phyloP scores from a whole-genome alignment of 2,113 vertebrate species.

The Lonchura striata region DNA sequence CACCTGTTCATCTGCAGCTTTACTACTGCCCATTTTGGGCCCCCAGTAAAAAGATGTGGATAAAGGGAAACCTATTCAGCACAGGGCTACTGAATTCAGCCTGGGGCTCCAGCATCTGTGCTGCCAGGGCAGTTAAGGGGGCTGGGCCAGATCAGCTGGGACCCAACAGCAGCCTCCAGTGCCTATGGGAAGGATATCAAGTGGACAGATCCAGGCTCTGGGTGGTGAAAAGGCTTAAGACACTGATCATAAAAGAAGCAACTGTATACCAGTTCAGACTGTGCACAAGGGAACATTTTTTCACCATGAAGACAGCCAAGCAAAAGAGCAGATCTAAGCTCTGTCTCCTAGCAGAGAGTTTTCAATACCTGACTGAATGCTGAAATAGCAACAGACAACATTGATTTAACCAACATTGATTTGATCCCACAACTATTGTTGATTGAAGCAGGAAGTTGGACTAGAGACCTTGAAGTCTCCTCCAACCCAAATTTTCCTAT shows the following conservation, averaged over 20 bases:
- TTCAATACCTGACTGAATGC: not conserved
- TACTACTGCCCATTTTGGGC: not conserved
- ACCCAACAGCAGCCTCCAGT: not conserved
- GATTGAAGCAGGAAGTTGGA: not conserved
- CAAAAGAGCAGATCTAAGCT: not conserved
- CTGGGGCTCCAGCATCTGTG: not conserved
- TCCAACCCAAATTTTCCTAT: not conserved
- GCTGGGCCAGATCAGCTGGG: not conserved
- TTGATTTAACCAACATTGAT: not conserved
- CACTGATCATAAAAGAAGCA: not conserved
- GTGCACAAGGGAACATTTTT: not conserved
- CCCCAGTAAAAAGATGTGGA: not conserved
- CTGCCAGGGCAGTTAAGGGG: not conserved
- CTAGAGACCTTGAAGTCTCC: not conserved
- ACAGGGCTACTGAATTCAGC: fast-evolving
- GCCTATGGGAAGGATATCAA: not conserved
- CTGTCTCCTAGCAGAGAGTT: not conserved
- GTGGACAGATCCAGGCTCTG: not conserved
- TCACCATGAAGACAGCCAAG: not conserved
- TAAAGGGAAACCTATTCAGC: not conserved
- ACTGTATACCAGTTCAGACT: not conserved
- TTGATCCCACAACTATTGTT: not conserved
- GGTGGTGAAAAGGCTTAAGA: not conserved
- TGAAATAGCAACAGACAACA: not conserved
- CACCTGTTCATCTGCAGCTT: not conserved